These are phyloP conservation scores for Hydractinia echinata DNA, from an alignment of 30 jellyfish, hydroid and myxozoan genomes.

Conservation along the genomic window DNA sequence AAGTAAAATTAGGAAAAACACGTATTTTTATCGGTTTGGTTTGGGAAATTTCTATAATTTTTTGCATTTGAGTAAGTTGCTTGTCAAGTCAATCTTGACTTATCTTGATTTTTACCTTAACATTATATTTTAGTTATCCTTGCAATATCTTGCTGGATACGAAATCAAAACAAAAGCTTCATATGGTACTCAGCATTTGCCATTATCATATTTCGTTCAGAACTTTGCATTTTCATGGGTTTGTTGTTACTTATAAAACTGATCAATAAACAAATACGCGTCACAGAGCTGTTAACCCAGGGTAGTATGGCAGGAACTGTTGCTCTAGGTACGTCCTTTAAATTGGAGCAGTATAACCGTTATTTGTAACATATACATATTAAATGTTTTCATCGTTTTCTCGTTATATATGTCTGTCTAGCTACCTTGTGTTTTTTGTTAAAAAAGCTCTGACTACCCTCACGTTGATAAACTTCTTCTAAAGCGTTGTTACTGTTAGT, in stretches of 20 bases:
- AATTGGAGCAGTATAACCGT: too few species aligned
- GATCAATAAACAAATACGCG: conserved; percentile 25
- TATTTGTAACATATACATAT: too few species aligned
- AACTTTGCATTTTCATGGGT: conserved; percentile 64
- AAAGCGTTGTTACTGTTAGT: too few species aligned
- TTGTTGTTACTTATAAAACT: conserved; percentile 48
- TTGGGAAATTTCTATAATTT: too few species aligned
- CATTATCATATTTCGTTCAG: conserved; percentile 74
- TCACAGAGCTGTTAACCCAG: conserved; percentile 25
- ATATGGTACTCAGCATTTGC: conserved; percentile 80
- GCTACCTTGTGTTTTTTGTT: background rate
- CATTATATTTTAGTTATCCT: conserved; percentile 43
- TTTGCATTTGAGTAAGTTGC: too few species aligned
- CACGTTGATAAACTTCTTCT: too few species aligned
- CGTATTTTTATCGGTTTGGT: too few species aligned
- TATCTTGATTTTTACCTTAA: too few species aligned
- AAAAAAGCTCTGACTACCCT: too few species aligned
- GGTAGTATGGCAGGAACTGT: conserved; percentile 51
- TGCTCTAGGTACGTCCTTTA: conserved; percentile 53
- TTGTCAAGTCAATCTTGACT: too few species aligned
- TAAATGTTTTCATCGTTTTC: too few species aligned
- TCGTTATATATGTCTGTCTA: background rate
- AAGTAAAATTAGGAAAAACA: too few species aligned
- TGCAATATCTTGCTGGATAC: conserved; percentile 79
- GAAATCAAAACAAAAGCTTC: conserved; percentile 34